A percentile compares a stretch with the other conserved stretches of the same genome.
phyloP scores from a whole-genome alignment of 2,797 vertebrate genomes.

The Manis javanica region DNA sequence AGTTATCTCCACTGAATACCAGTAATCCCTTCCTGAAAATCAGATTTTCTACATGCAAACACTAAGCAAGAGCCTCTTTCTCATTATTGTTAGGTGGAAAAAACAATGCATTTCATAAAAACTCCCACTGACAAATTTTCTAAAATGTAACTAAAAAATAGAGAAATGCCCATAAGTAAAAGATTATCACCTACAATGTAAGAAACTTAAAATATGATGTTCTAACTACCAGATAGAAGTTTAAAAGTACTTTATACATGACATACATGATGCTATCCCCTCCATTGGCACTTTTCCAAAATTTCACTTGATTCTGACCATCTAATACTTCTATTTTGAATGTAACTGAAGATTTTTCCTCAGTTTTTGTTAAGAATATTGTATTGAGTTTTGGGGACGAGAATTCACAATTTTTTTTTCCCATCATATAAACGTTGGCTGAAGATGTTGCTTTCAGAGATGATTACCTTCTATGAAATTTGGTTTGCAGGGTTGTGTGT shows the following conservation, averaged over 20 bases:
- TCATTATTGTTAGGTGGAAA: neutral
- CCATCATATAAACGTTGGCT: neutral
- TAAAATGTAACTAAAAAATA: slow-evolving; percentile 7
- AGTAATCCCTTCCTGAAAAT: neutral
- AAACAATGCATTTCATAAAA: neutral
- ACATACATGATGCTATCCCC: neutral
- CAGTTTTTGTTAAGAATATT: neutral
- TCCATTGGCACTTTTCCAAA: neutral
- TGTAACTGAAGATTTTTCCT: neutral
- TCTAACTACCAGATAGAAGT: neutral
- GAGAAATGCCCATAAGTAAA: neutral
- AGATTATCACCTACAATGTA: neutral
- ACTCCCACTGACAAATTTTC: neutral
- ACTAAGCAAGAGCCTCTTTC: neutral
- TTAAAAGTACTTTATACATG: neutral
- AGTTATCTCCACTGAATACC: neutral
- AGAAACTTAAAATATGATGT: neutral
- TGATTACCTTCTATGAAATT: neutral
- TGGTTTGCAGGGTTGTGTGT: neutral
- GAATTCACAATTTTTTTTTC: neutral
- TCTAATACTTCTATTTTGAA: neutral
- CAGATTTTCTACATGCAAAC: neutral
- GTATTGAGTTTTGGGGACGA: neutral
- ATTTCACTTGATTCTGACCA: neutral
- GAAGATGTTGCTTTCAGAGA: neutral